A percentile compares a stretch with the other conserved stretches of the same genome.
These are phyloP conservation scores for Neoascia interrupta DNA, from an alignment of 2,888 invertebrate species.

Conservation along the genomic window DNA sequence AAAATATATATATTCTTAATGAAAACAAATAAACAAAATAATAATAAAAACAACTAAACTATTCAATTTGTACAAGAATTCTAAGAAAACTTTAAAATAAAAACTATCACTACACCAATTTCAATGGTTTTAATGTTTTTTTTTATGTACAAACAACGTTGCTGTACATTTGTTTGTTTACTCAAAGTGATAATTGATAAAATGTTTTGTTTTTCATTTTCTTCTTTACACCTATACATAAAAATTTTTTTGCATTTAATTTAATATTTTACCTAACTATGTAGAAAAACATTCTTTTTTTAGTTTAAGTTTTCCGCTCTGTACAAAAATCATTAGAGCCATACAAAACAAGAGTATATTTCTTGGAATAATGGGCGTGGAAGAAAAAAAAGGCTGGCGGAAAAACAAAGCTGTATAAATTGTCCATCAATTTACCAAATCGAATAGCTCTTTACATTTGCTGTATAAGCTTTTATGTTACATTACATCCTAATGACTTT, in stretches of 20 bases:
- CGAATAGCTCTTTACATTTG: not conserved
- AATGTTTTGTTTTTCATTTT: not conserved
- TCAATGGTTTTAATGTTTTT: not conserved
- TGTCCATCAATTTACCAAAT: conserved; percentile 10
- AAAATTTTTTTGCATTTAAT: conserved; percentile 41
- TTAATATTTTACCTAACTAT: conserved; percentile 61
- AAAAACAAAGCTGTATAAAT: conserved; percentile 4
- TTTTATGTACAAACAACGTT: conserved; percentile 18
- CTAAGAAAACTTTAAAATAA: conserved; percentile 2
- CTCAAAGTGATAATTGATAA: not conserved
- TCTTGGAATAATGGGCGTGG: conserved; percentile 24
- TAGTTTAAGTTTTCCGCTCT: conserved; percentile 30
- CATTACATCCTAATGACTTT: conserved; percentile 41
- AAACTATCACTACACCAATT: not conserved
- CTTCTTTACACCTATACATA: conserved; percentile 27
- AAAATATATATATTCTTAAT: too few relatives aligned
- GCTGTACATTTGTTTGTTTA: too few relatives aligned
- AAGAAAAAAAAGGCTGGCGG: conserved; percentile 32
- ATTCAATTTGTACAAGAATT: conserved; percentile 41
- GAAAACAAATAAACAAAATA: not conserved
- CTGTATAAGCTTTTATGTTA: too few relatives aligned
- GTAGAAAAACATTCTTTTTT: conserved; percentile 39
- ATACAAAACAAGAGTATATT: not conserved
- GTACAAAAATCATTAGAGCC: conserved; percentile 18
- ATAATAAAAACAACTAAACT: conserved; percentile 14